These are phyloP conservation scores for Dione juno DNA, from an alignment of 2,888 invertebrate species.

Conservation along the genomic window DNA sequence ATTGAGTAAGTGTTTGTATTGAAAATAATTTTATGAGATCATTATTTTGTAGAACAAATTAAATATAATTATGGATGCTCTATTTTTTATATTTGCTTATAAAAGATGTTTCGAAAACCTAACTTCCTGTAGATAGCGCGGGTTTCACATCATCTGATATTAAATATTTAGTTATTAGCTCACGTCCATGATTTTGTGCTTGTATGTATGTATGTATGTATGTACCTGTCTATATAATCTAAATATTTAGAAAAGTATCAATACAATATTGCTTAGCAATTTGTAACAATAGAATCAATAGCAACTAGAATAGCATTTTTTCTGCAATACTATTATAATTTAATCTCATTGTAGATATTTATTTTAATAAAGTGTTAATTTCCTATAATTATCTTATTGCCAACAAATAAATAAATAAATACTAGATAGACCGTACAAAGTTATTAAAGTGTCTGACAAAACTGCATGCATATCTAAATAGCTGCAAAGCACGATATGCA, in stretches of 20 bases:
- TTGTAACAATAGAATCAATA: not conserved
- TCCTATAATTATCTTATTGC: conserved; percentile 19
- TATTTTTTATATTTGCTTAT: not conserved
- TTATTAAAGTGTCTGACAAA: conserved; percentile 40
- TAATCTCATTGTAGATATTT: conserved; percentile 5
- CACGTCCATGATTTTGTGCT: too few relatives aligned
- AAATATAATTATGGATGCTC: not conserved
- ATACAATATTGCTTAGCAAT: too few relatives aligned
- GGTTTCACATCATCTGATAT: not conserved
- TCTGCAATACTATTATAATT: conserved; percentile 11
- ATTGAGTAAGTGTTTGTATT: too few relatives aligned
- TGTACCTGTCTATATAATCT: not conserved
- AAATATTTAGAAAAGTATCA: too few relatives aligned
- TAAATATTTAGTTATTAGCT: not conserved
- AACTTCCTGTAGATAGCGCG: not conserved
- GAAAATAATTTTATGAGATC: too few relatives aligned
- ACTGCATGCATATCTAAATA: conserved; percentile 43
- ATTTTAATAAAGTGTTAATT: not conserved
- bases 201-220: not conserved
- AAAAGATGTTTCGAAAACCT: not conserved
- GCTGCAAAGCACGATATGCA: conserved; percentile 52
- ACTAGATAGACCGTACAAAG: conserved; percentile 34
- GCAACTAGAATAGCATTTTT: not conserved
- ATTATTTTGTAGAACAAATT: not conserved
- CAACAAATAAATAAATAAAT: conserved; percentile 27